Evolutionary conservation across 2,113 vertebrate species (phyloP).

Genomic region (Progne subis): DNA sequence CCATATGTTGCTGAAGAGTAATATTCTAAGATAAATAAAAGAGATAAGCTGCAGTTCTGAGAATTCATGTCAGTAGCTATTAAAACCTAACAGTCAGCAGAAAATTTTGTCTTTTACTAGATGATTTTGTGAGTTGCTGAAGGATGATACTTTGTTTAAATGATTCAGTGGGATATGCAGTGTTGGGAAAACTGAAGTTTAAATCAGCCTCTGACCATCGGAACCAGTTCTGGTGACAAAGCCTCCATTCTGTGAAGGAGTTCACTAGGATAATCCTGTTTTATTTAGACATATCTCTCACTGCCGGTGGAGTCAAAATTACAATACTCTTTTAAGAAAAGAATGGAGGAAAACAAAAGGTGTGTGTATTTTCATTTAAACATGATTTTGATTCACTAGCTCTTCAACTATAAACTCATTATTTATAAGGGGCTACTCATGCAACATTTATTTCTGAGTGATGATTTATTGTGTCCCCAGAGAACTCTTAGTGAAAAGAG

Average conservation of each 20-base stretch:
- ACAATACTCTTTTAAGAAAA: background rate
- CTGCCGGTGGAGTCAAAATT: background rate
- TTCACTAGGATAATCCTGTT: background rate
- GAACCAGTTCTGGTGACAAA: background rate
- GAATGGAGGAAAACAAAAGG: background rate
- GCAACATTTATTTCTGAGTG: constrained; percentile 40
- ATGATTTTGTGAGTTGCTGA: background rate
- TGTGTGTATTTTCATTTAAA: constrained; percentile 27
- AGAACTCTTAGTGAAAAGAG: constrained; percentile 4
- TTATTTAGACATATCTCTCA: background rate
- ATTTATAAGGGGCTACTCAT: constrained; percentile 28
- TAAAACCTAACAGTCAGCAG: background rate
- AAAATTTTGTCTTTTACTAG: background rate
- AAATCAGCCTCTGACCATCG: background rate
- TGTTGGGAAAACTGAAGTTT: background rate
- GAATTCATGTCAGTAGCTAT: background rate
- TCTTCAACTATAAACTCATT: constrained; percentile 18
- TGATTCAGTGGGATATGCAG: background rate
- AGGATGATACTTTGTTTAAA: background rate
- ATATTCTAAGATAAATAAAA: background rate
- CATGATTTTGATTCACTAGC: background rate
- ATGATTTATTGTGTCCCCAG: constrained; percentile 24
- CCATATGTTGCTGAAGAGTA: background rate
- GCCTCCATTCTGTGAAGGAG: background rate
- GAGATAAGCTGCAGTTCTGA: background rate